phyloP scores from a whole-genome alignment of 2,797 vertebrate genomes.

The Myripristis murdjan region DNA sequence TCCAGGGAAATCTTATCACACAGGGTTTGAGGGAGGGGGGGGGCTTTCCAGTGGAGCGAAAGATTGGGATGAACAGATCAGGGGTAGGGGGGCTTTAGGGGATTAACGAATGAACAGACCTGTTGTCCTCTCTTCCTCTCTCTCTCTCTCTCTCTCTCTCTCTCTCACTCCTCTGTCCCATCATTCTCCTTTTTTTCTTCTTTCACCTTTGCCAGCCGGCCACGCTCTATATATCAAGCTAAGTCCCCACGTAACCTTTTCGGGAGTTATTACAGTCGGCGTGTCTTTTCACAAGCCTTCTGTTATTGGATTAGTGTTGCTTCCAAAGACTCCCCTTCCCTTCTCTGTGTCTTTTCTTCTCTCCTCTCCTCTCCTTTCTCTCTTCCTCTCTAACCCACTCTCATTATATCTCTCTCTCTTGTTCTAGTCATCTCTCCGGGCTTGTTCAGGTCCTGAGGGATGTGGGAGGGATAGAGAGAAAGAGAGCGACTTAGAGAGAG shows the following conservation, averaged over 20 bases:
- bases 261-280: slow-evolving; percentile 57
- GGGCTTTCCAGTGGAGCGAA: slow-evolving; percentile 40
- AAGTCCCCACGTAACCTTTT: slow-evolving; percentile 62
- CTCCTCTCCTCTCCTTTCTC: slow-evolving; percentile 11
- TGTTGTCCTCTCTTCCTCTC: slow-evolving; percentile 56
- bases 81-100: slow-evolving; percentile 41
- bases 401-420: background rate
- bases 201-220: slow-evolving; percentile 34
- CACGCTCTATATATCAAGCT: slow-evolving; percentile 47
- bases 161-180: slow-evolving; percentile 25
- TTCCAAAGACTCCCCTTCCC: slow-evolving; percentile 49
- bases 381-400: slow-evolving; percentile 13
- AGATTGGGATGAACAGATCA: slow-evolving; percentile 56
- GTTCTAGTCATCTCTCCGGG: slow-evolving; percentile 7
- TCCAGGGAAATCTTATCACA: slow-evolving; percentile 74
- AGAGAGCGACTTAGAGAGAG: no score
- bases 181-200: slow-evolving; percentile 18
- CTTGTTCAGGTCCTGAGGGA: slow-evolving; percentile 39
- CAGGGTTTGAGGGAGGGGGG: slow-evolving; percentile 5
- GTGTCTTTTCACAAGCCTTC: slow-evolving; percentile 56
- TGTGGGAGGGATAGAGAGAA: slow-evolving; percentile 36
- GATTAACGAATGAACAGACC: slow-evolving; percentile 70
- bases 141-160: slow-evolving; percentile 12
- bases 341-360: no score
- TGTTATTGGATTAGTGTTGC: slow-evolving; percentile 60